phyloP scores from a whole-genome alignment of 2,888 invertebrate genomes.

The Chalcosyrphus nemorum region DNA sequence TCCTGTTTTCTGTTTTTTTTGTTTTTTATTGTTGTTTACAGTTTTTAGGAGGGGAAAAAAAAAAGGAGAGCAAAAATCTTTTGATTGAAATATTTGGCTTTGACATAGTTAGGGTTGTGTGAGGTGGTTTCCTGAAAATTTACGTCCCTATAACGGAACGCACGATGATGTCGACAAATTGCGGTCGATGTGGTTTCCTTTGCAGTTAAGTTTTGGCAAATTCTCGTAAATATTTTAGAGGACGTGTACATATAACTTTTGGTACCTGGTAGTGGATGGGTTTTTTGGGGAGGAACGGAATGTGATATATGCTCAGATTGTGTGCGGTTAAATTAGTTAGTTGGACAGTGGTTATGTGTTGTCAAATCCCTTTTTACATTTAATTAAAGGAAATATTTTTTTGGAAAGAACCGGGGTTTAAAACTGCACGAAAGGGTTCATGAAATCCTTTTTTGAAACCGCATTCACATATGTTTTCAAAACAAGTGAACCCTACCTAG shows the following conservation, averaged over 20 bases:
- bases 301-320: not conserved
- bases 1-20: constrained; percentile 56
- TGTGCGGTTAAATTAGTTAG: constrained; percentile 11
- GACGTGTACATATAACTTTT: not conserved
- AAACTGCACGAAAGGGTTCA: not conserved
- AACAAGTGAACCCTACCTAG: too few species aligned
- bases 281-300: not conserved
- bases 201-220: constrained; percentile 41
- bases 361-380: not conserved
- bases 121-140: constrained; percentile 6
- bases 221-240: constrained; percentile 33
- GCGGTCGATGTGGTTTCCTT: constrained; percentile 61
- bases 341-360: not conserved
- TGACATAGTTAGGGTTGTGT: not conserved
- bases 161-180: constrained; percentile 35
- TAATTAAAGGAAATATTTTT: not conserved
- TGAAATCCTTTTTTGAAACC: not conserved
- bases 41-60: not conserved
- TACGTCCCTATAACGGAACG: not conserved
- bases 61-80: constrained; percentile 34
- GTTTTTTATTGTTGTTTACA: constrained; percentile 10
- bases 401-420: not conserved
- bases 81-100: constrained; percentile 55
- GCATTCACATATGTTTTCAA: not conserved
- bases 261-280: not conserved